Evolutionary conservation across 1,140 invertebrate species (phyloP).

Genomic region (Trichoplusia ni): DNA sequence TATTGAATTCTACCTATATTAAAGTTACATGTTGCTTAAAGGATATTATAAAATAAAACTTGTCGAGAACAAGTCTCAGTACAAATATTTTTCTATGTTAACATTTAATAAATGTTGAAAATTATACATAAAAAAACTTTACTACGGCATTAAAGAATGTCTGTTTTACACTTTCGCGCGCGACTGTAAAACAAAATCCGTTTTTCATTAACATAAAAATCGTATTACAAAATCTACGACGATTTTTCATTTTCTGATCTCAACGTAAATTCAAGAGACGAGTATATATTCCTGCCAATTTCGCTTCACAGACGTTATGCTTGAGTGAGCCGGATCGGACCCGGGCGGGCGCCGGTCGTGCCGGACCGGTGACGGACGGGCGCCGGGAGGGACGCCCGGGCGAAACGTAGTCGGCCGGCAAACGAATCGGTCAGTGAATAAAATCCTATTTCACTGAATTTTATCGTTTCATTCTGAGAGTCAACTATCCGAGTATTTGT

Average conservation of each 20-base stretch:
- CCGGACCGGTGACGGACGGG: neutral
- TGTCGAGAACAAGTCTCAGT: too few species aligned
- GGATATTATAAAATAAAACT: too few species aligned
- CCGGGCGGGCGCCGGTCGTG: neutral
- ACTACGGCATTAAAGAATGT: too few species aligned
- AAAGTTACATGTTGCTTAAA: too few species aligned
- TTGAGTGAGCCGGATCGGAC: neutral
- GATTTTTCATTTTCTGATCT: neutral
- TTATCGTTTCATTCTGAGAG: slow-evolving; percentile 21
- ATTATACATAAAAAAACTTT: too few species aligned
- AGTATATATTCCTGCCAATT: slow-evolving; percentile 13
- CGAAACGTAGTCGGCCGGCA: neutral
- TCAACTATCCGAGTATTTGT: neutral
- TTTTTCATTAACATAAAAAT: too few species aligned
- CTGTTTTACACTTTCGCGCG: too few species aligned
- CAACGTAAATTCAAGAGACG: neutral
- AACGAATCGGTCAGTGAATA: slow-evolving; percentile 31
- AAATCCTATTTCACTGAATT: slow-evolving; percentile 25
- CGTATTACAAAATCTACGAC: too few species aligned
- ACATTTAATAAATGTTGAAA: too few species aligned
- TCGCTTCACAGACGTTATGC: slow-evolving; percentile 16
- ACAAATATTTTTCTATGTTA: too few species aligned
- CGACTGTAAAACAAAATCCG: too few species aligned
- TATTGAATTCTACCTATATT: too few species aligned
- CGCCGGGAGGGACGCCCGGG: neutral